phyloP scores from a whole-genome alignment of 2,113 vertebrate genomes.

The Irena cyanogastra region DNA sequence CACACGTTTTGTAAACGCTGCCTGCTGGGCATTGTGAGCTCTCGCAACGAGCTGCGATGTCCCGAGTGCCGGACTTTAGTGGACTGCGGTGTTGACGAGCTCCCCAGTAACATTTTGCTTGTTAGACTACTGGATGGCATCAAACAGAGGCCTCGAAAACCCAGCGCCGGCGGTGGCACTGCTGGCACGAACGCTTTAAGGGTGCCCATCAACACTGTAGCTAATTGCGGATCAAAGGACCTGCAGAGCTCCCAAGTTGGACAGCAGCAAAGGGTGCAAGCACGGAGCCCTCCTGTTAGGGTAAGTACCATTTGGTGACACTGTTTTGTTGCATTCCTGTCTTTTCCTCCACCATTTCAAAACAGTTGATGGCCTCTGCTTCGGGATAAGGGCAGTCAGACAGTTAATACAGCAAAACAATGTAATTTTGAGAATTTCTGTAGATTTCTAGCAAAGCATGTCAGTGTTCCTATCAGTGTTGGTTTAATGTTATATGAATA shows the following conservation, averaged over 20 bases:
- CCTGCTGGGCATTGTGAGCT: slow-evolving; percentile 91
- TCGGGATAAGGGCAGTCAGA: neutral
- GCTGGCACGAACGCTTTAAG: slow-evolving; percentile 67
- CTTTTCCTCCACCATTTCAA: neutral
- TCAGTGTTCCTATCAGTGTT: neutral
- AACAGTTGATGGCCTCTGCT: neutral
- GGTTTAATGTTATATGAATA: neutral
- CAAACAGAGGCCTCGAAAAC: slow-evolving; percentile 90
- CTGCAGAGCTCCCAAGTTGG: slow-evolving; percentile 73
- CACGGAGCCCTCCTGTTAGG: slow-evolving; percentile 90
- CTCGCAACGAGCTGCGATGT: slow-evolving; percentile 91
- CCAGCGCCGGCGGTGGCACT: slow-evolving; percentile 64
- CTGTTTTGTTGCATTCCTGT: neutral
- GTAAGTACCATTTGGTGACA: slow-evolving; percentile 72
- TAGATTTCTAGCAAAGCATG: neutral
- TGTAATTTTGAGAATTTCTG: neutral
- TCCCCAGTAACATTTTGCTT: slow-evolving; percentile 96
- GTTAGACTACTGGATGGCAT: slow-evolving; percentile 96
- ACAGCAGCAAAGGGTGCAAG: slow-evolving; percentile 85
- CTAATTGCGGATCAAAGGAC: slow-evolving; percentile 77
- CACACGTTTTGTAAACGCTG: slow-evolving; percentile 97
- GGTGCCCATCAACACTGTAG: slow-evolving; percentile 55
- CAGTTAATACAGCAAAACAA: neutral
- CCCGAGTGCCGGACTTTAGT: slow-evolving; percentile 95
- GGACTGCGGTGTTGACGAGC: slow-evolving; percentile 89